Evolutionary conservation across 2,888 invertebrate genomes (phyloP), one percentile per base, ranked within the genome.

Genomic region (Caenorhabditis imperialis): DNA sequence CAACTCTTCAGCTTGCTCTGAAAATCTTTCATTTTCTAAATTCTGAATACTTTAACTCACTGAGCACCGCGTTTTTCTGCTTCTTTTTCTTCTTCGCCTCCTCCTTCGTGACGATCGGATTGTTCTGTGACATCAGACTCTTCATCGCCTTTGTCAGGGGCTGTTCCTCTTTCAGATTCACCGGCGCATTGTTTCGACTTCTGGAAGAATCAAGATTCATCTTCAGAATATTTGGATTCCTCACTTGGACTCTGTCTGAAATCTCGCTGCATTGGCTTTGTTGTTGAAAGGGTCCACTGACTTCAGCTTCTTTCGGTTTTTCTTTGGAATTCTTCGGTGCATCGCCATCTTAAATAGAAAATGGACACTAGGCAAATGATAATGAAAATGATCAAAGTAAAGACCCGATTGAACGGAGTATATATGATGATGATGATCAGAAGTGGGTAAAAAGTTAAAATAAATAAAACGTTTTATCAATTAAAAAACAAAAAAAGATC

Each of bases 221-320:
- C n/a, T n/a, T n/a, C n/a, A n/a, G n/a, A n/a, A n/a, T n/a, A n/a
- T n/a, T n/a, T n/a, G n/a, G n/a, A n/a, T n/a, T n/a, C n/a, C n/a
- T n/a, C n/a, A n/a, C n/a, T n/a, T n/a, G n/a, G n/a, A n/a, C n/a
- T n/a, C n/a, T n/a, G n/a, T n/a, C n/a, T 62, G 42, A 10, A 58
- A 53, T 54, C 61, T 58, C 12, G 55, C 45, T 1, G 75, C 70
- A 30, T 71, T 72, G 1, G 65, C 75, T 37, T 79, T 78, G 16
- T 35, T 75, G 55, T 81, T 81, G 74, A 77, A 81, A n/a, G 79
- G 78, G 50, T 82, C 81, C 35, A 79, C 75, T 30, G 78, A 71
- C 45, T 81, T 82, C 60, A 82, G 69, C 76, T 82, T 82, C 73
- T 82, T 82, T 6, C 82, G 70, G 38, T 78, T 82, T 67, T 81